Conservation (phyloP, 1,140 invertebrate genomes). For the Calliphora vicina region DNA sequence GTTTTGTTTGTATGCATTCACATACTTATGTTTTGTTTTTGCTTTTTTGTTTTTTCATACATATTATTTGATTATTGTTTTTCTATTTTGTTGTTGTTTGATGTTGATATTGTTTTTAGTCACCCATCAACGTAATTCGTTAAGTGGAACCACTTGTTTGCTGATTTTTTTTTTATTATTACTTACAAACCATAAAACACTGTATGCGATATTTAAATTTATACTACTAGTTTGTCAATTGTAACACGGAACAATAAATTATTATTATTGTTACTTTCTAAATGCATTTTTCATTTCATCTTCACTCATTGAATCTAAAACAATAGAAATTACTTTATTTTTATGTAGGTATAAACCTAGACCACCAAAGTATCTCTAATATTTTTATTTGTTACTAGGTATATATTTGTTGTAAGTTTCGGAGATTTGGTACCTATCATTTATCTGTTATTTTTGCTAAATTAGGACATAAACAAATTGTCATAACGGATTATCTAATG, state of each 20-base stretch:
- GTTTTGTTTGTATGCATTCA: not conserved
- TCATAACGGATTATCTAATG: too few species aligned
- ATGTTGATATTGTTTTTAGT: not conserved
- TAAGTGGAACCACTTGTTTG: constrained; percentile 15
- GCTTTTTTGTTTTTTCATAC: not conserved
- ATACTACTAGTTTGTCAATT: not conserved
- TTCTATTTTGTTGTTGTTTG: not conserved
- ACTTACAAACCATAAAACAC: not conserved
- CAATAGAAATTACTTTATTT: too few species aligned
- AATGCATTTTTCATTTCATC: not conserved
- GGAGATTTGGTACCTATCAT: too few species aligned
- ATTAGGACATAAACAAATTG: too few species aligned
- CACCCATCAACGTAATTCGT: not conserved
- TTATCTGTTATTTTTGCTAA: too few species aligned
- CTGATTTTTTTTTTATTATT: not conserved
- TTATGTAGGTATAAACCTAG: too few species aligned
- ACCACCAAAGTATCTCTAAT: too few species aligned
- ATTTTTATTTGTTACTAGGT: too few species aligned
- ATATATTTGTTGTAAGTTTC: too few species aligned
- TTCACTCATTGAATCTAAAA: too few species aligned
- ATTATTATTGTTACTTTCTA: not conserved
- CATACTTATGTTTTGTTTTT: not conserved
- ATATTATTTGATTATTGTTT: not conserved
- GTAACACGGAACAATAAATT: not conserved
- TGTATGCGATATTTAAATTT: not conserved